phyloP scores from a whole-genome alignment of 2,113 vertebrate species.

The Hypomesus transpacificus region DNA sequence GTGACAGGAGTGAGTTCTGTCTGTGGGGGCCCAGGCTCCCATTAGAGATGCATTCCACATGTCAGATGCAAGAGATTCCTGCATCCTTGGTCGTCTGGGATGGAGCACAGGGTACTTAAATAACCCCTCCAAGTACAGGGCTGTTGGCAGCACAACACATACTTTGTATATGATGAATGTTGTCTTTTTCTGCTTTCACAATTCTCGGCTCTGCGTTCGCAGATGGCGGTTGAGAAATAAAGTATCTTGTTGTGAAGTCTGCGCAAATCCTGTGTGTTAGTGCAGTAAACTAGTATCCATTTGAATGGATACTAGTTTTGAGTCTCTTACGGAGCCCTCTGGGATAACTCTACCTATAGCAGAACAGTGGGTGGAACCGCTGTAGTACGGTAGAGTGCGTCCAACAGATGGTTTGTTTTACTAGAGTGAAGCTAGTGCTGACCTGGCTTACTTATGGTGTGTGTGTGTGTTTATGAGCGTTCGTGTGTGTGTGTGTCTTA shows the following conservation, averaged over 20 bases:
- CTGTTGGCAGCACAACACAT: background rate
- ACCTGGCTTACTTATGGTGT: conserved; percentile 15
- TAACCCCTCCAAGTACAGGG: conserved; percentile 13
- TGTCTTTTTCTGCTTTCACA: no score
- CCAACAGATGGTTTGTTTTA: background rate
- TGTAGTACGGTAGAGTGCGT: no score
- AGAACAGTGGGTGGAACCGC: background rate
- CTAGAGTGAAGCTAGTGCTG: conserved; percentile 12
- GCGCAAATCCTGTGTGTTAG: no score
- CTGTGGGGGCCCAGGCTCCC: background rate
- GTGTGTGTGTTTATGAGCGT: background rate
- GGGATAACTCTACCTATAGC: background rate
- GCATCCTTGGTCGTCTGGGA: conserved; percentile 40
- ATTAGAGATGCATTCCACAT: conserved; percentile 22
- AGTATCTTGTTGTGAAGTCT: no score
- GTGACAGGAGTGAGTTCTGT: no score
- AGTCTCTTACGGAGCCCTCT: background rate
- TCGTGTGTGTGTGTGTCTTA: conserved; percentile 12
- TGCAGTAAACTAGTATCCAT: no score
- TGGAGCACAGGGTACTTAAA: conserved; percentile 15
- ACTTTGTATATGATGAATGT: no score
- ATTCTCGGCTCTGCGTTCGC: no score
- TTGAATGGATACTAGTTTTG: no score
- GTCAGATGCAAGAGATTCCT: conserved; percentile 46
- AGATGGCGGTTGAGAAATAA: no score